These are phyloP conservation scores for Phyllostomus hastatus DNA, from an alignment of 2,113 vertebrate genomes.

Conservation along the genomic window DNA sequence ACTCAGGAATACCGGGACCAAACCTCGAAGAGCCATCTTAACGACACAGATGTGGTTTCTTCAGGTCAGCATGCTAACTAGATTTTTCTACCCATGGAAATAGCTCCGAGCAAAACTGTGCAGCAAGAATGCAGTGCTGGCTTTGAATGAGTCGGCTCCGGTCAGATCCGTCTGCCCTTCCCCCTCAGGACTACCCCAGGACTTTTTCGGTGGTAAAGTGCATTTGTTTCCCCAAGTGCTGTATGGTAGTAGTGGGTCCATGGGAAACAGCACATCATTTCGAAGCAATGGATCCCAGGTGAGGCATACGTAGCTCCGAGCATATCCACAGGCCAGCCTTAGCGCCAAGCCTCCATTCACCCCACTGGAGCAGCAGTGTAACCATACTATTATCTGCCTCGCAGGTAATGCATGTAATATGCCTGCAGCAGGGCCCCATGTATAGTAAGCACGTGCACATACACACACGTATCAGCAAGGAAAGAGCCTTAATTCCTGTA, in stretches of 20 bases:
- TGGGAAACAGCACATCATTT: background rate
- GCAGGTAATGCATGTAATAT: accelerated
- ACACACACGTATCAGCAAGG: background rate
- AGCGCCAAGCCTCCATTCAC: background rate
- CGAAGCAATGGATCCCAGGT: background rate
- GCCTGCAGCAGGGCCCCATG: background rate
- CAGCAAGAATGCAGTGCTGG: background rate
- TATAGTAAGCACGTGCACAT: background rate
- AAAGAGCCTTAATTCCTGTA: background rate
- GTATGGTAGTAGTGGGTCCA: background rate
- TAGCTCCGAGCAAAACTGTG: background rate
- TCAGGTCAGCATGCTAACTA: background rate
- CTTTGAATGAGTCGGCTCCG: background rate
- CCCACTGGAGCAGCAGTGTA: background rate
- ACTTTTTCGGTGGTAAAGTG: background rate
- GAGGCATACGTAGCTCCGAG: background rate
- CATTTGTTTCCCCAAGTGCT: background rate
- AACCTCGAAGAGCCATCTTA: background rate
- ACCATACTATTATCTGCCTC: background rate
- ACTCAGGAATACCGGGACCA: background rate
- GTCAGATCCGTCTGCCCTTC: background rate
- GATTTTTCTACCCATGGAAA: background rate
- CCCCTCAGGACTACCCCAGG: no score
- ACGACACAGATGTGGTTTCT: background rate
- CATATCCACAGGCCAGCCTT: background rate